Base-by-base conservation (phyloP, 2,888 invertebrate genomes). In the Euphydryas editha region DNA sequence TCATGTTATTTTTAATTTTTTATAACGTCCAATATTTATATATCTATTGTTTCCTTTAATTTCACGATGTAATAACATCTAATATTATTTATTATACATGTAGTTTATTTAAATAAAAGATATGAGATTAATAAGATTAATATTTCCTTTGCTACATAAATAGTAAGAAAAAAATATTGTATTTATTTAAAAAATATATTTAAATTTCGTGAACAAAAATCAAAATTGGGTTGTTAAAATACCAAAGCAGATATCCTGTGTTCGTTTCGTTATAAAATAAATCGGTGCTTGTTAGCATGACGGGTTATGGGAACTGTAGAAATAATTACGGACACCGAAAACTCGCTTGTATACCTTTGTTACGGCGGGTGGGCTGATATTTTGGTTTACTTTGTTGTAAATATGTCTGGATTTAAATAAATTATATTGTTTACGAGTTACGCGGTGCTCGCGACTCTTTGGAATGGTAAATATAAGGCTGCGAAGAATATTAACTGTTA, bases 221-320 rank as follows among this genome's bases (percentile, higher is more conserved):
- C 10, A n/a, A 81, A 81, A 85, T 85, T 82, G 83, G 81, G 74
- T 20, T 18, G 76, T 78, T 82, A 51, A 46, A 46, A 46, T 46
- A 15, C 81, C 83, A 80, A 78, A 77, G 64, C 73, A 72, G 81
- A 87, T 87, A 86, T 85, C 87, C 86, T 73, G 77, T 80, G 67
- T 84, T 83, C 83, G 83, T 81, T 80, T 77, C 74, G 78, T 80
- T 77, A 82, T 82, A 84, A 84, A 78, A 68, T 71, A 80, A 80
- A 80, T 78, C 72, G 73, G 72, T 71, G 71, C 78, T 80, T 81
- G 78, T 80, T 81, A 79, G 75, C 75, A 76, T 77, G 72, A 73
- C 71, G 67, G 71, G 71, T 70, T 76, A 76, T 77, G 73, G 71
- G 73, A 75, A 73, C 76, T 77, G 75, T 76, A 80, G 75, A 78